These are phyloP conservation scores for Ophioninae sp. DNA, from an alignment of 2,888 invertebrate species.

Conservation along the genomic window DNA sequence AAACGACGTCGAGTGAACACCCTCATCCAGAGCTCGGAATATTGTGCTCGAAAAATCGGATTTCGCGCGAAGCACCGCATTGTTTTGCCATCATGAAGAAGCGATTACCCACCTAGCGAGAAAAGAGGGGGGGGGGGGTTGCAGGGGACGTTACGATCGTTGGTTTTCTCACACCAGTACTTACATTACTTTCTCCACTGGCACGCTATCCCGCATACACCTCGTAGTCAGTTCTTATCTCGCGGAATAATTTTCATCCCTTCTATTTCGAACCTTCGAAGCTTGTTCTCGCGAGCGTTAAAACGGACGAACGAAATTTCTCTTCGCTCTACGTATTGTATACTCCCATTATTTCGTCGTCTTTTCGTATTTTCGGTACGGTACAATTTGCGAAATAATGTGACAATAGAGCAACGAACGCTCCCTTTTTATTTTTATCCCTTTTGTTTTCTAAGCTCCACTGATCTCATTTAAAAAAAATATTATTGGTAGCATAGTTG, in stretches of 20 bases:
- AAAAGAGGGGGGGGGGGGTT: not conserved
- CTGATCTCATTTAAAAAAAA: conserved; percentile 17
- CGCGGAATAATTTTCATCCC: conserved; percentile 52
- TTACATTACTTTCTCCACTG: conserved; percentile 48
- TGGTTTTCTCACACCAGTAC: conserved; percentile 58
- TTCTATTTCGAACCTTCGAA: conserved; percentile 10
- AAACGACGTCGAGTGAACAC: not conserved
- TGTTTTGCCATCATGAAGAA: conserved; percentile 63
- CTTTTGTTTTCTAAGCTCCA: not conserved
- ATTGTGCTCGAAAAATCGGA: conserved; percentile 21
- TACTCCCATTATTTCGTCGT: conserved; percentile 50
- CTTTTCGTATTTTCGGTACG: conserved; percentile 48
- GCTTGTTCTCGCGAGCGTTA: conserved; percentile 29
- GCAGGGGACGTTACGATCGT: conserved; percentile 58
- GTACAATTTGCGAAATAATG: conserved; percentile 42
- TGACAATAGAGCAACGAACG: conserved; percentile 7
- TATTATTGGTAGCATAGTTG: too few relatives aligned
- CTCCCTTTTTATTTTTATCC: not conserved
- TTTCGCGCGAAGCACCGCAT: conserved; percentile 35
- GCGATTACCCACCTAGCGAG: conserved; percentile 58
- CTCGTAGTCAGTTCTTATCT: conserved; percentile 44
- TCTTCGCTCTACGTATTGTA: conserved; percentile 8
- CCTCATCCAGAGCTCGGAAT: not conserved
- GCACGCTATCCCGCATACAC: conserved; percentile 36
- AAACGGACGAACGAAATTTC: conserved; percentile 36